phyloP scores from a whole-genome alignment of 2,797 vertebrate genomes.

The Mormyrops boulengeri region DNA sequence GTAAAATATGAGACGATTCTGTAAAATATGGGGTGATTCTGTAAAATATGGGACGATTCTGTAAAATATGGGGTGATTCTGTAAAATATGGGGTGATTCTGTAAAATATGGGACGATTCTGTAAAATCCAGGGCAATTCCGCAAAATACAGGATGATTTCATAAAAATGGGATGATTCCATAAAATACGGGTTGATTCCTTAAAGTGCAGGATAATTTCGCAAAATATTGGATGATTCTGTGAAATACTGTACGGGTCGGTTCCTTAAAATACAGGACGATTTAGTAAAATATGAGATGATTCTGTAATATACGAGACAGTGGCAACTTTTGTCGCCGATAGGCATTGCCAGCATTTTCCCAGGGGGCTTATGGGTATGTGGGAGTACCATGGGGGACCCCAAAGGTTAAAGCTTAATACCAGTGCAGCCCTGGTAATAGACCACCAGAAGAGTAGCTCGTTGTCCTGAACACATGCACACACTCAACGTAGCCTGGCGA shows the following conservation, averaged over 20 bases:
- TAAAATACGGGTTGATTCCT: background rate
- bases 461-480: background rate
- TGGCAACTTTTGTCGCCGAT: constrained; percentile 9
- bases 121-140: background rate
- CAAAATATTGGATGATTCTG: background rate
- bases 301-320: background rate
- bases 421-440: background rate
- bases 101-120: background rate
- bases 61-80: too few species aligned
- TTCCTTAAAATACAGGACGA: background rate
- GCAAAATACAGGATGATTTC: background rate
- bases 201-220: background rate
- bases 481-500: background rate
- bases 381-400: background rate
- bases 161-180: background rate
- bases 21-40: background rate
- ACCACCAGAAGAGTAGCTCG: background rate
- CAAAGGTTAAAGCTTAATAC: background rate
- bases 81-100: too few species aligned
- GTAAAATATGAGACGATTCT: background rate
- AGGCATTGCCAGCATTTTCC: background rate
- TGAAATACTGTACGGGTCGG: background rate
- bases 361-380: background rate
- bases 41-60: background rate
- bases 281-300: background rate